Evolutionary conservation across 2,113 vertebrate species (phyloP), one percentile per base, ranked within the genome.

Genomic region (Labeo rohita): DNA sequence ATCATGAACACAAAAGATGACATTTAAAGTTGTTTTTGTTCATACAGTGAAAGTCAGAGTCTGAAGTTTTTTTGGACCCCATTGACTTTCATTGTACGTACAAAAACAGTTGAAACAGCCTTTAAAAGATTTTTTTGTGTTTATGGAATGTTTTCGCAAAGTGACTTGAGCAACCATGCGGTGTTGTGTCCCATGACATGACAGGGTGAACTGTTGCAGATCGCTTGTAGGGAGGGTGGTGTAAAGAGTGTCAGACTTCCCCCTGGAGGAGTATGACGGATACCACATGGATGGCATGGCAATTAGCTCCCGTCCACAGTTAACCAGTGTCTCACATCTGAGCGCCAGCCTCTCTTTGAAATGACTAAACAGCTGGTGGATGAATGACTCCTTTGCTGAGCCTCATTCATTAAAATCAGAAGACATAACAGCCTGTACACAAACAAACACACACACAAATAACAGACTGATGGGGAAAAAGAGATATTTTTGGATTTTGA

Each of bases 241-340:
- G 43, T 70, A 43, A 85, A 79, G 63, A 66, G 36, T 16, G 34
- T 21, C 49, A 80, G 45, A 80, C 39, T 8, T 15, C 49, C 65
- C n/a, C 36, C 45, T 73, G 65, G 75, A 86, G 18, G 59, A 82
- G 47, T 75, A 34, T 68, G 70, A 76, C 7, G 6, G 68, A 8
- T 28, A 47, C 61, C 43, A 34, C 85, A 83, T 83, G 85, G 79
- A 72, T 83, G 70, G 78, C 89, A 88, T 88, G 65, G 66, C 63
- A 88, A 89, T 86, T 80, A 88, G 76, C 43, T 73, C 23, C 68
- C 56, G 6, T 43, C 68, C 70, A 84, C 87, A 86, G 85, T 68
- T 63, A 85, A 76, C 50, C 68, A 85, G 83, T 88, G 85, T 87
- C 65, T 80, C 68, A 36, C 61, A 68, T 77, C 80, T 85, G 36